Evolutionary conservation across 2,797 vertebrate species (phyloP).

Genomic region (Ctenopoma kingsleyae): DNA sequence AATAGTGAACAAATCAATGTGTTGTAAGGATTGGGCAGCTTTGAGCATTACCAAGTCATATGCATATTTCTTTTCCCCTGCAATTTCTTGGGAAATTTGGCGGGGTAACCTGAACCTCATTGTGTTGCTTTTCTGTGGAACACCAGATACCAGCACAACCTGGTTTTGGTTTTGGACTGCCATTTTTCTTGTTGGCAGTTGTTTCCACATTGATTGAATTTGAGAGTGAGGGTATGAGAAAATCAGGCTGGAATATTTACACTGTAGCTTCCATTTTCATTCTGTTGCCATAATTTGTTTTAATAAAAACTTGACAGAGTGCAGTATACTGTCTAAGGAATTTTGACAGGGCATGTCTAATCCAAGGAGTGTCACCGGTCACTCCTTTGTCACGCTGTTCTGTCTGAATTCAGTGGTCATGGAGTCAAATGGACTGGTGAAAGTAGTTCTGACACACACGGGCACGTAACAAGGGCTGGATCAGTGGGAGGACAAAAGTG

Average conservation of each 20-base stretch:
- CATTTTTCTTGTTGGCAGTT: conserved; percentile 76
- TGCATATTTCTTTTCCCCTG: conserved; percentile 57
- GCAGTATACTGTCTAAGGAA: conserved; percentile 47
- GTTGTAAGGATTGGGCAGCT: conserved; percentile 51
- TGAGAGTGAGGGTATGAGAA: conserved; percentile 62
- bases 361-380: conserved; percentile 54
- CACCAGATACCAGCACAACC: conserved; percentile 71
- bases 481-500: conserved; percentile 60
- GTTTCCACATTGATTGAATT: conserved; percentile 71
- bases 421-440: conserved; percentile 52
- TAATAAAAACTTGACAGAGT: conserved; percentile 68
- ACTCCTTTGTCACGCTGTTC: conserved; percentile 31
- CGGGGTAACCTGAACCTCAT: conserved; percentile 78
- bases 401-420: conserved; percentile 33
- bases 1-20: conserved; percentile 50
- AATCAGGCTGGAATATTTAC: conserved; percentile 69
- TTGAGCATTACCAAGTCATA: conserved; percentile 51
- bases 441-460: conserved; percentile 42
- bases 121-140: conserved; percentile 72
- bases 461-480: conserved; percentile 36
- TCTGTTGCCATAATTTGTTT: conserved; percentile 65
- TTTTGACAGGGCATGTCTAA: conserved; percentile 57
- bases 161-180: conserved; percentile 71
- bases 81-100: conserved; percentile 73
- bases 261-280: conserved; percentile 53